Base-by-base conservation (phyloP, 2,797 vertebrate species). In the Gymnoscopelus braueri region DNA sequence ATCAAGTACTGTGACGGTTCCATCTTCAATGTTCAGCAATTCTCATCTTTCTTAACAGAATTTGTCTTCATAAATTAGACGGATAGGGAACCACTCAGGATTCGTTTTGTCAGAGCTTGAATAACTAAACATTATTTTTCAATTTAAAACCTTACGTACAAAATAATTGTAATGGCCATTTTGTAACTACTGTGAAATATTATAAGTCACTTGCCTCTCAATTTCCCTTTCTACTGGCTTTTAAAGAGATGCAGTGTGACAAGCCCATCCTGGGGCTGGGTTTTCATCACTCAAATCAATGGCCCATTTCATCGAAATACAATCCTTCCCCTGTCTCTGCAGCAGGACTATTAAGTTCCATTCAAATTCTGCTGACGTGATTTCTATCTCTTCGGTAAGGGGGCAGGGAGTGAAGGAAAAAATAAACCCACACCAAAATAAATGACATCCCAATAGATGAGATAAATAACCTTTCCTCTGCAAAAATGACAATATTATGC, bases 271-370 rank as follows among this genome's bases (percentile, higher is more conserved):
- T 59, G 71, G 73, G 48, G 72, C 85, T 79, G 59, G 65, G 62
- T 79, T 87, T 92, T 87, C 88, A 91, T 92, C 89, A 79, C 74
- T 92, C 88, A 92, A 91, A 91, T 93, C 89, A 91, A 92, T 93
- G 86, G 82, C 65, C 82, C 90, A 84, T 91, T 92, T 90, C 85
- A 90, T 90, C 78, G 87, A 91, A 92, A 92, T 81, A 84, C 85
- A 93, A 92, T 91, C 87, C 82, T 80, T 86, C 80, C 79, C 70
- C 65, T 85, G 75, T 89, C 84, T 85, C 79, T 88, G 72, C 81
- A 62, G 81, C 77, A 87, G 67, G 65, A 80, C 61, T 82, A 88
- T 88, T 88, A 80, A 75, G 77, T 88, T 91, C 61, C 71, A 79
- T 81, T 78, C 78, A 81, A 58, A 87, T 86, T 83, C 65, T 77